phyloP scores from a whole-genome alignment of 2,888 invertebrate species.

The Neoitamus cyanurus region DNA sequence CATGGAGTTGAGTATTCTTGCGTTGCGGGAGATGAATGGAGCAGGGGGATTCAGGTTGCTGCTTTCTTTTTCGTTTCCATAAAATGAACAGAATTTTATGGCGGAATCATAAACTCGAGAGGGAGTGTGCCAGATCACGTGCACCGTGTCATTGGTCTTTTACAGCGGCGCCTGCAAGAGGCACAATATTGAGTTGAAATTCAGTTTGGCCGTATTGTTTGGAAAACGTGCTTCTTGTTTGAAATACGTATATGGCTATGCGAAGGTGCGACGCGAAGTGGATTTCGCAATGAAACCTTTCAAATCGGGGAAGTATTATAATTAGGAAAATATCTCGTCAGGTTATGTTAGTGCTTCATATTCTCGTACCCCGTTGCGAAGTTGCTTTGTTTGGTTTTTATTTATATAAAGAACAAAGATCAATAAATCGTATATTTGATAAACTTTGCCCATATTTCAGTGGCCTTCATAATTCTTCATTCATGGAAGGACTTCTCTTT shows the following conservation, averaged over 20 bases:
- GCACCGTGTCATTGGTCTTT: conserved; percentile 31
- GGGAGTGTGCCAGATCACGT: conserved; percentile 26
- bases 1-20: neutral
- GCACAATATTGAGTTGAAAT: neutral
- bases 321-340: too few species aligned
- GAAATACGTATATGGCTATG: neutral
- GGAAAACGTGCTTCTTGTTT: neutral
- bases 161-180: neutral
- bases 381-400: too few species aligned
- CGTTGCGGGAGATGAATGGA: neutral
- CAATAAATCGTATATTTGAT: too few species aligned
- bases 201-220: neutral
- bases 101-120: conserved; percentile 17
- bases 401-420: too few species aligned
- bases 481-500: too few species aligned
- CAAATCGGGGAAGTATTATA: neutral
- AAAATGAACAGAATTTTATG: conserved; percentile 17
- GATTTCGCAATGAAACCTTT: neutral
- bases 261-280: neutral
- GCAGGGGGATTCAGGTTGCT: neutral
- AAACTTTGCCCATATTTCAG: too few species aligned
- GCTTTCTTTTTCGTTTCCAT: neutral
- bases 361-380: too few species aligned
- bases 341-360: too few species aligned
- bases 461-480: too few species aligned